Evolutionary conservation across 1,140 invertebrate genomes (phyloP).

Genomic region (Brachionus calyciflorus): DNA sequence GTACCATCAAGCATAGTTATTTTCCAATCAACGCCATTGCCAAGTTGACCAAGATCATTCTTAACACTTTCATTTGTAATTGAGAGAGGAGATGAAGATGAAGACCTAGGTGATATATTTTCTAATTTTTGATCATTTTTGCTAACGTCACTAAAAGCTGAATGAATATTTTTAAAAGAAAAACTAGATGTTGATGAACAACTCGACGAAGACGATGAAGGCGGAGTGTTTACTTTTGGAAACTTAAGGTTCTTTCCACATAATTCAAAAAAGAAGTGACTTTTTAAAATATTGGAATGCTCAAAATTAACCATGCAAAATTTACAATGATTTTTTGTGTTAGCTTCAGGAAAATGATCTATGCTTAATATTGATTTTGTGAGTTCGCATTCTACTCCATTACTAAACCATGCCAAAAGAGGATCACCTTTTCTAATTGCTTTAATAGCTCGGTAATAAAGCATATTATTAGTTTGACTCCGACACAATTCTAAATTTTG

Average conservation of each 20-base stretch:
- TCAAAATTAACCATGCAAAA: background rate
- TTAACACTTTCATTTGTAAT: constrained; percentile 49
- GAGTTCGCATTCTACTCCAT: constrained; percentile 69
- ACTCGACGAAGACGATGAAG: background rate
- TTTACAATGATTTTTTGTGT: background rate
- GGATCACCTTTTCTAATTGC: constrained; percentile 65
- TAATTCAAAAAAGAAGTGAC: constrained; percentile 37
- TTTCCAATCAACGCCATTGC: constrained; percentile 51
- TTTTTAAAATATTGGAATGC: background rate
- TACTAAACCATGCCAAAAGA: constrained; percentile 76
- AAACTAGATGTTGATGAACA: constrained; percentile 23
- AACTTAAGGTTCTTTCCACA: constrained; percentile 32
- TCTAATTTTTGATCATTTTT: background rate
- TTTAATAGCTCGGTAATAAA: constrained; percentile 54
- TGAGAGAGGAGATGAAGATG: constrained; percentile 9
- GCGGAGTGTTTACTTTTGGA: background rate
- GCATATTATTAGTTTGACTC: constrained; percentile 50
- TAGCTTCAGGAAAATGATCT: background rate
- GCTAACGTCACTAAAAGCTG: background rate
- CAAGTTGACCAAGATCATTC: constrained; percentile 54
- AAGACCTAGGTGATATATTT: background rate
- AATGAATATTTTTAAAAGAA: constrained; percentile 27
- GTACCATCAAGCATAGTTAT: constrained; percentile 39
- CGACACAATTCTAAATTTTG: constrained; percentile 66
- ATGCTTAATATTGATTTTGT: constrained; percentile 74